phyloP scores from a whole-genome alignment of 2,797 vertebrate genomes.

The Somateria mollissima region DNA sequence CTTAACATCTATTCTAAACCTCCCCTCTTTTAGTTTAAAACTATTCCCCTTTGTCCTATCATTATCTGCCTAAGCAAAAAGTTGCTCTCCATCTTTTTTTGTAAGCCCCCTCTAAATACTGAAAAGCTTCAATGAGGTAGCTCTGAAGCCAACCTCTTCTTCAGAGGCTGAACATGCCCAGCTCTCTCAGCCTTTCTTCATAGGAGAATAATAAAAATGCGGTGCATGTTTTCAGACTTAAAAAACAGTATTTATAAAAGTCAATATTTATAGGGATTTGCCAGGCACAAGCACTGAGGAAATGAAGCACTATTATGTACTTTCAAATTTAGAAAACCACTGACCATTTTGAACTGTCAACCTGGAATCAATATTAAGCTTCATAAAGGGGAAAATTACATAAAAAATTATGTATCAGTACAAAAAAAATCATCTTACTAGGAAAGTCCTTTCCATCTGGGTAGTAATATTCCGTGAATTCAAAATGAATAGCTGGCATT shows the following conservation, averaged over 20 bases:
- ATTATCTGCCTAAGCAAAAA: too few species aligned
- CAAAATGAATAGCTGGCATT: conserved; percentile 96
- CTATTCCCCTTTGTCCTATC: too few species aligned
- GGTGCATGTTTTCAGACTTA: background rate
- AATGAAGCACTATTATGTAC: background rate
- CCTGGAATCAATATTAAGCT: background rate
- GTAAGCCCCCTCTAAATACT: too few species aligned
- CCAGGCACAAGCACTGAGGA: background rate
- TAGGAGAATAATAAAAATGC: background rate
- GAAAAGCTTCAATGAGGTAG: too few species aligned
- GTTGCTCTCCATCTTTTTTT: too few species aligned
- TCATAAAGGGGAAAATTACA: background rate
- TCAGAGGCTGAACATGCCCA: too few species aligned
- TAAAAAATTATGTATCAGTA: background rate
- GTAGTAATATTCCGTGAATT: conserved; percentile 99
- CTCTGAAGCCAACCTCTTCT: too few species aligned
- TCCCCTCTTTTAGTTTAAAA: too few species aligned
- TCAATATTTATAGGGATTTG: background rate
- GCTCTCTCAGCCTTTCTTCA: too few species aligned
- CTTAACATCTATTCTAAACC: too few species aligned
- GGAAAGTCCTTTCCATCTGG: conserved; percentile 97
- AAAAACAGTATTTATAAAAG: background rate
- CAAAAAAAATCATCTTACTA: conserved; percentile 80
- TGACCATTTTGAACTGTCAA: background rate
- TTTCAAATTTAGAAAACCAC: background rate